Conservation (phyloP, 2,797 vertebrate species). For the Tragopan temminckii region DNA sequence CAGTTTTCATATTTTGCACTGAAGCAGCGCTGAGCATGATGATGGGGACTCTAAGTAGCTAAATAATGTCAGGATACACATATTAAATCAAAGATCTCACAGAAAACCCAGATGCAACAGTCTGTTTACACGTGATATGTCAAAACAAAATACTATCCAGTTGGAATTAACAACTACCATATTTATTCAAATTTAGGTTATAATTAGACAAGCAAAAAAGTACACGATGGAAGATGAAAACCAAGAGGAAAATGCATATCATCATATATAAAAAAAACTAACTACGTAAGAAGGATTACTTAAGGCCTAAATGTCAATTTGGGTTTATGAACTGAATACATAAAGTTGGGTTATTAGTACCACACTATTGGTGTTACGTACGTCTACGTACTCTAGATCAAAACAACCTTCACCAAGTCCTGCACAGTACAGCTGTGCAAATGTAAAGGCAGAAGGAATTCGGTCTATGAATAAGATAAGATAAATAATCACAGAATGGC, state of each 20-base stretch:
- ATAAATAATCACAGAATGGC: no score
- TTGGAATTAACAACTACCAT: not conserved
- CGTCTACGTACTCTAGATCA: not conserved
- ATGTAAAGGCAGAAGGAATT: not conserved
- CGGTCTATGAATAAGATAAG: not conserved
- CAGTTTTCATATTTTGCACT: not conserved
- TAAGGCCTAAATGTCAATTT: not conserved
- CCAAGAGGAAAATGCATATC: not conserved
- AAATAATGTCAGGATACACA: not conserved
- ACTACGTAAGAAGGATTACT: not conserved
- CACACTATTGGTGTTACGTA: no score
- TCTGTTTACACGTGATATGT: not conserved
- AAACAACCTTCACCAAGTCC: not conserved
- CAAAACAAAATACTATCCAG: not conserved
- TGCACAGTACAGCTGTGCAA: not conserved
- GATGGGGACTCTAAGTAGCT: not conserved
- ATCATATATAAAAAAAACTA: not conserved
- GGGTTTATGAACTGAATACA: not conserved
- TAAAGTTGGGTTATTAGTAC: not conserved
- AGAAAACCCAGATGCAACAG: not conserved
- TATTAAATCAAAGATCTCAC: not conserved
- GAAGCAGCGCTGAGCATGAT: not conserved
- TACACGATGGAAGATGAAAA: not conserved
- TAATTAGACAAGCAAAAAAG: not conserved
- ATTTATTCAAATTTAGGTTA: not conserved